phyloP scores from a whole-genome alignment of 2,888 invertebrate species.

The Xestia c-nigrum region DNA sequence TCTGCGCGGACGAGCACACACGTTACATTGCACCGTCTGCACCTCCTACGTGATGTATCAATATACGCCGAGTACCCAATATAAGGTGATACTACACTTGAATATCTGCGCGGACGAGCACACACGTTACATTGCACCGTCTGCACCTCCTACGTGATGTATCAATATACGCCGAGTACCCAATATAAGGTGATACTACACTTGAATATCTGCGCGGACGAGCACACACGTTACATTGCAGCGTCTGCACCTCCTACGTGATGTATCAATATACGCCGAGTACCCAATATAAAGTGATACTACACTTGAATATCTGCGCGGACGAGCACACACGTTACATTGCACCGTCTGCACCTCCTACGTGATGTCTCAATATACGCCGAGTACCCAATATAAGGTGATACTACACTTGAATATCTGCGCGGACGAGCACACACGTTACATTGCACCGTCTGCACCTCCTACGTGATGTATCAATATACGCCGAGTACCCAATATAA shows the following conservation, averaged over 20 bases:
- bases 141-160: not conserved
- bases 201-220: constrained; percentile 93
- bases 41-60: not conserved
- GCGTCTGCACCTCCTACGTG: not conserved
- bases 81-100: constrained; percentile 87
- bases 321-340: not conserved
- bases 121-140: not conserved
- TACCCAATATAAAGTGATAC: not conserved
- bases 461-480: not conserved
- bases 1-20: constrained; percentile 75
- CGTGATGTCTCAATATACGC: not conserved
- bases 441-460: not conserved
- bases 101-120: constrained; percentile 91
- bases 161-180: not conserved
- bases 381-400: not conserved
- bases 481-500: not conserved
- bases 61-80: not conserved
- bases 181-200: not conserved
- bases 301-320: constrained; percentile 94
- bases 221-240: not conserved
- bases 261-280: not conserved
- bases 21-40: not conserved
- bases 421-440: constrained; percentile 2
- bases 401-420: constrained; percentile 96
- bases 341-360: not conserved